Evolutionary conservation across 2,797 vertebrate genomes (phyloP), one percentile per base, ranked within the genome.

Genomic region (Enoplosus armatus): DNA sequence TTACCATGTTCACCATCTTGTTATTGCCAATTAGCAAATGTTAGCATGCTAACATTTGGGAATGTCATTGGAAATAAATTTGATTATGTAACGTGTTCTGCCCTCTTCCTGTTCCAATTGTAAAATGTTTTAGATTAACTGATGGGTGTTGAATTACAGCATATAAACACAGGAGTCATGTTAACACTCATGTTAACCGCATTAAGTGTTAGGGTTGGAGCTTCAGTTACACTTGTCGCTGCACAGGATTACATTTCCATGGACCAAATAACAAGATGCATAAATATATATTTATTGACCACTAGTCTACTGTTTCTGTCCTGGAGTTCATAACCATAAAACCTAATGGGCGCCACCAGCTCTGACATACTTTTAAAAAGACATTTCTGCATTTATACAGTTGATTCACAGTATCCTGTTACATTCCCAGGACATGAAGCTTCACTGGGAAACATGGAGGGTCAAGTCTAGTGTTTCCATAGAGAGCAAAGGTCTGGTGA

Each of bases 321-420:
- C 1, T 45, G 26, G 45, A 63, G 59, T 56, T 82, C 26, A 63
- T 33, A 58, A 33, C 9, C 48, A 78, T 70, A 72, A 82, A 76
- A 75, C 50, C 5, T 9, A 22, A 59, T 16, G 27, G 37, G 24
- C 14, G 26, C 66, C 6, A 0, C 29, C 55, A 48, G 58, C 15
- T 75, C 29, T 26, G 50, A 18, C 59, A 58, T 8, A 50, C 26
- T 68, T 20, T n/a, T n/a, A n/a, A n/a, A n/a, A n/a, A n/a, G n/a
- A 66, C 33, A 61, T 27, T 70, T 78, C 64, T 71, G 61, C 45
- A 81, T 75, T 62, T 77, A 16, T 35, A 62, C 61, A 70, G 50
- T 65, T 66, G 76, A 88, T 89, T 87, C 70, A 71, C 72, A 86
- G 65, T 51, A 58, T 89, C 69, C 50, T 71, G 81, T 80, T 80